These are phyloP conservation scores for Nephrotoma appendiculata DNA, from an alignment of 2,888 invertebrate genomes.

Conservation along the genomic window DNA sequence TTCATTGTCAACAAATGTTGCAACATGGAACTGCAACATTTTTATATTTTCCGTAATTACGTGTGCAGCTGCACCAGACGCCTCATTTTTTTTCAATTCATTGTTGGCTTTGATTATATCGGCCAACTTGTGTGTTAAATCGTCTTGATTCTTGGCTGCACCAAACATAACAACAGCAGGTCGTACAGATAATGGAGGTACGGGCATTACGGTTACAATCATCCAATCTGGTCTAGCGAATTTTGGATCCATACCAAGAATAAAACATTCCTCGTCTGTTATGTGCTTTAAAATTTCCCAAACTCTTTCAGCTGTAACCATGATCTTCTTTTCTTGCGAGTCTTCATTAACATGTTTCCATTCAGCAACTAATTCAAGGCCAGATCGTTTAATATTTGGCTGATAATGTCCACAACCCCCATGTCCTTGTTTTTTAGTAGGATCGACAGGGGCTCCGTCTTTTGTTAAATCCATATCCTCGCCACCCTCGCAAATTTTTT, in stretches of 20 bases:
- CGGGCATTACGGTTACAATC: slow-evolving; percentile 94
- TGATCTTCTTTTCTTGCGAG: slow-evolving; percentile 90
- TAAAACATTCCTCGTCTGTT: slow-evolving; percentile 90
- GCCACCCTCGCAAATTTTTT: slow-evolving; percentile 96
- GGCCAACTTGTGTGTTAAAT: slow-evolving; percentile 95
- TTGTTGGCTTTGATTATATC: slow-evolving; percentile 98
- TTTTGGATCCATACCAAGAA: slow-evolving; percentile 92
- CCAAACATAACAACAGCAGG: slow-evolving; percentile 97
- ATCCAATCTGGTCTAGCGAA: slow-evolving; percentile 99
- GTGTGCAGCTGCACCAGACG: slow-evolving; percentile 93
- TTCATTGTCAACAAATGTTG: slow-evolving; percentile 96
- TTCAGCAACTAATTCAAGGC: slow-evolving; percentile 89
- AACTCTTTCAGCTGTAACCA: slow-evolving; percentile 87
- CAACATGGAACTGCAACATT: slow-evolving; percentile 96
- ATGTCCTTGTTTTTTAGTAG: slow-evolving; percentile 48
- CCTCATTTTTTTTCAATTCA: slow-evolving; percentile 87
- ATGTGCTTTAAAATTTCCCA: slow-evolving; percentile 95
- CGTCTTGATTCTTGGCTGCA: slow-evolving; percentile 97
- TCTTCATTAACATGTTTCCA: slow-evolving; percentile 99
- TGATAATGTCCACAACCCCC: slow-evolving; percentile 98
- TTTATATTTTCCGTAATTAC: slow-evolving; percentile 94
- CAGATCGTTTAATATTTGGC: slow-evolving; percentile 77
- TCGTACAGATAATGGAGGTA: slow-evolving; percentile 89
- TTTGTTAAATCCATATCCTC: slow-evolving; percentile 92
- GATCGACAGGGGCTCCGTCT: slow-evolving; percentile 47